Conservation (phyloP, 2,888 invertebrate species). For the Flexamia atlantica region DNA sequence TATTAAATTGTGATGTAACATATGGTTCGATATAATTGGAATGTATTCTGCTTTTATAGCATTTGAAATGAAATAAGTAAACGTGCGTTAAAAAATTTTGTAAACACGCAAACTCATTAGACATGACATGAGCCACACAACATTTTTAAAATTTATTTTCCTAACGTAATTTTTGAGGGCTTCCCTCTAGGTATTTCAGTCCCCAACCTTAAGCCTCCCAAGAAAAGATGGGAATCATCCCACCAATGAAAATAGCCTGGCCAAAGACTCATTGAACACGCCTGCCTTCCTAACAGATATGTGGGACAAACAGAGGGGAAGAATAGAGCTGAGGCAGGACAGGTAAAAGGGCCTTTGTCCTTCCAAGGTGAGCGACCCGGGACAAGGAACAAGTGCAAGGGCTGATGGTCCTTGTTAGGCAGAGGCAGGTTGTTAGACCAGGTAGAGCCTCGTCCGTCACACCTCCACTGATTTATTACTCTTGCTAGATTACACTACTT, state of each 20-base stretch:
- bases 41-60: too few species aligned
- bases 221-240: conserved; percentile 7
- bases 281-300: conserved; percentile 3
- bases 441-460: conserved; percentile 28
- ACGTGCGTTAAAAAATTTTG: too few species aligned
- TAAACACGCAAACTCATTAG: too few species aligned
- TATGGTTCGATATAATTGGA: too few species aligned
- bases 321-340: conserved; percentile 20
- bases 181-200: too few species aligned
- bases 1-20: too few species aligned
- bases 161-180: background rate
- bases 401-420: conserved; percentile 46
- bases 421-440: conserved; percentile 50
- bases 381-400: conserved; percentile 54
- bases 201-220: background rate
- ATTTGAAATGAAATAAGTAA: too few species aligned
- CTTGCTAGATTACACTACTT: conserved; percentile 46
- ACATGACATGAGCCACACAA: too few species aligned
- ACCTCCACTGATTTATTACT: conserved; percentile 54
- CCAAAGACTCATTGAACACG: conserved; percentile 4
- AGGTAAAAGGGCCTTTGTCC: conserved; percentile 50
- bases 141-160: background rate
- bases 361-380: conserved; percentile 50
- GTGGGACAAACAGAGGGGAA: conserved; percentile 30
- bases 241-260: conserved; percentile 22